A percentile compares a stretch with the other conserved stretches of the same genome.
Evolutionary conservation across 2,888 invertebrate genomes (phyloP).

Genomic region (Monochamus alternatus): DNA sequence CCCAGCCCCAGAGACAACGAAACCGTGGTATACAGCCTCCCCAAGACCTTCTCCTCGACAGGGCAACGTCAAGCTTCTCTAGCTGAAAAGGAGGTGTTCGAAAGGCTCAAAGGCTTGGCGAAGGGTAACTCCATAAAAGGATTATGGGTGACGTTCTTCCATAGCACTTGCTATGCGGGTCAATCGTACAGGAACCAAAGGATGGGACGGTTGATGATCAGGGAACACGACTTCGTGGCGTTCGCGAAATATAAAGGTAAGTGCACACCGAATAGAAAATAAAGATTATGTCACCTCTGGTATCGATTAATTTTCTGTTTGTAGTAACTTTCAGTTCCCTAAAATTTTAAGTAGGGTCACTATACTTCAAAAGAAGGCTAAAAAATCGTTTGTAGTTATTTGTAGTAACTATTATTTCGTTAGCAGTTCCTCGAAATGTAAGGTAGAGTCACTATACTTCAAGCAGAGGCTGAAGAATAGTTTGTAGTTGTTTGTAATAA

Average conservation of each 20-base stretch:
- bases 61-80: conserved; percentile 64
- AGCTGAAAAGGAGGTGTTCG: conserved; percentile 63
- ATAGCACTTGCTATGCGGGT: conserved; percentile 65
- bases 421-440: no score
- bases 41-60: conserved; percentile 59
- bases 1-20: conserved; percentile 49
- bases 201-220: conserved; percentile 65
- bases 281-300: no score
- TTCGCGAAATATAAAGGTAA: conserved; percentile 64
- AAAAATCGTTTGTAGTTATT: no score
- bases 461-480: no score
- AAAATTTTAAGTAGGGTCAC: no score
- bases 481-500: no score
- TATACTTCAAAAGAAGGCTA: no score
- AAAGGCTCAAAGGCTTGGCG: conserved; percentile 56
- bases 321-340: no score
- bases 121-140: conserved; percentile 43
- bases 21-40: conserved; percentile 62
- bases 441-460: no score
- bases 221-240: conserved; percentile 68
- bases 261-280: background rate
- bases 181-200: conserved; percentile 64
- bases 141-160: conserved; percentile 66
- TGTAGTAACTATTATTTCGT: no score
- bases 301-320: no score